These are phyloP conservation scores for Buteo buteo DNA, from an alignment of 2,113 vertebrate species.

Conservation along the genomic window DNA sequence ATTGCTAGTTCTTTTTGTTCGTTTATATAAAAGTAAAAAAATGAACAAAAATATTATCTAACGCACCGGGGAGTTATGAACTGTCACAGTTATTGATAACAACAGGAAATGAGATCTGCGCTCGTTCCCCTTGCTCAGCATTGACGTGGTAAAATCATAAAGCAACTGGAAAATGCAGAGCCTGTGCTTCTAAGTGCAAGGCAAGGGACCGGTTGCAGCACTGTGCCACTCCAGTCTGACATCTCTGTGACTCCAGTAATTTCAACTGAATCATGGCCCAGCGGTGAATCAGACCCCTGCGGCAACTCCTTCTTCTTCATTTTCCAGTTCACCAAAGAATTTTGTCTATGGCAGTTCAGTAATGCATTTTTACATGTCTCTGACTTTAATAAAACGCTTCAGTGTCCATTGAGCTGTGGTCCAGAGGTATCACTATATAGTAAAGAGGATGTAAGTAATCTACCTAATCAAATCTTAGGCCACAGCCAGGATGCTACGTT, in stretches of 20 bases:
- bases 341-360: not conserved
- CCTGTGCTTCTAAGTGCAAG: not conserved
- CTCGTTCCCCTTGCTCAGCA: conserved; percentile 23
- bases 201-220: not conserved
- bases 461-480: not conserved
- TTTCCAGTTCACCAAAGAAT: not conserved
- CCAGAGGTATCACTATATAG: not conserved
- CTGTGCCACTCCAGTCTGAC: not conserved
- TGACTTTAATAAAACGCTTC: not conserved
- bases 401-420: not conserved
- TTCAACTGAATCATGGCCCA: not conserved
- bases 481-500: not conserved
- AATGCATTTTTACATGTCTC: not conserved
- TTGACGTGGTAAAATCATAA: not conserved
- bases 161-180: not conserved
- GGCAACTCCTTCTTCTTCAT: not conserved
- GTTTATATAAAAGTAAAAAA: conserved; percentile 18
- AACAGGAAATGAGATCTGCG: conserved; percentile 56
- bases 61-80: conserved; percentile 31
- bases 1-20: not conserved
- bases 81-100: conserved; percentile 39
- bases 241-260: not conserved
- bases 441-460: not conserved
- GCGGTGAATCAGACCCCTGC: not conserved
- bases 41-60: conserved; percentile 22